Evolutionary conservation across 2,888 invertebrate species (phyloP).

Genomic region (Epirrhoe alternata): DNA sequence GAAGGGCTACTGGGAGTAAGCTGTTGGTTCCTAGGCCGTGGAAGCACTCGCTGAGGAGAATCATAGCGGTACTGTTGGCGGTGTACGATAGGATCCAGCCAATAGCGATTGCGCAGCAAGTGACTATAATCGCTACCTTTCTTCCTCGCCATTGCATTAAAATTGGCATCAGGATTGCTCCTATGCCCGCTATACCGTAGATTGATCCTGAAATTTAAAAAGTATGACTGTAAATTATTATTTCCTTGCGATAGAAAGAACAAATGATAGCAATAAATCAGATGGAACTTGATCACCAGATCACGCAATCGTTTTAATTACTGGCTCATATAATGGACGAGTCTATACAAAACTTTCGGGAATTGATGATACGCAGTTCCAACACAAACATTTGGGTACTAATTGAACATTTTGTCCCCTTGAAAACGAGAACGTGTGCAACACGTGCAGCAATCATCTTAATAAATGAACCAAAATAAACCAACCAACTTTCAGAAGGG

Average conservation of each 20-base stretch:
- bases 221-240: not conserved
- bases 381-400: too few relatives aligned
- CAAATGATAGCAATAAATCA: too few relatives aligned
- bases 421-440: too few relatives aligned
- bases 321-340: too few relatives aligned
- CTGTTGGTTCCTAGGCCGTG: constrained; percentile 36
- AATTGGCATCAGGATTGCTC: constrained; percentile 26
- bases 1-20: constrained; percentile 25
- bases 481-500: too few relatives aligned
- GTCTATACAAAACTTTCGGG: too few relatives aligned
- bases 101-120: constrained; percentile 26
- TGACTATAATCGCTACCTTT: constrained; percentile 29
- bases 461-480: too few relatives aligned
- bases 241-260: not conserved
- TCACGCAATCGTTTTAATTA: too few relatives aligned
- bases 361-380: too few relatives aligned
- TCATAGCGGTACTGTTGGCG: constrained; percentile 15
- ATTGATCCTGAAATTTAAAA: constrained; percentile 32
- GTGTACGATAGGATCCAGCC: constrained; percentile 34
- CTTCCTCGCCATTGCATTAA: constrained; percentile 32
- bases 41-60: constrained; percentile 35
- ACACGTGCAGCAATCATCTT: too few relatives aligned
- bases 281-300: too few relatives aligned
- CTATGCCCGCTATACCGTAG: constrained; percentile 35
- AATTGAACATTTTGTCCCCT: too few relatives aligned